Evolutionary conservation across 2,113 vertebrate genomes (phyloP).

Genomic region (Petroica traversi): DNA sequence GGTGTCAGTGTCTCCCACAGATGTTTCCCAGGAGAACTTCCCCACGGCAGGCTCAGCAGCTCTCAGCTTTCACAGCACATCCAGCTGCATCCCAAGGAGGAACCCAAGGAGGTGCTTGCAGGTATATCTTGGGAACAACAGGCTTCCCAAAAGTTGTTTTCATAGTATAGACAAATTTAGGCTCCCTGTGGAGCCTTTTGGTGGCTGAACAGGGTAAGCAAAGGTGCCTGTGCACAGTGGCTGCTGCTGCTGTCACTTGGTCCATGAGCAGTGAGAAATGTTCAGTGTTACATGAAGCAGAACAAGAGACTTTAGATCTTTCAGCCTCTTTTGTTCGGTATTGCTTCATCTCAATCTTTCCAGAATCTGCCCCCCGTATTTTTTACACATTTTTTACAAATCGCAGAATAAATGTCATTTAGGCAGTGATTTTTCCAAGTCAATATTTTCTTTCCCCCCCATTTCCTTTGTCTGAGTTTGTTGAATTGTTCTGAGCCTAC

Average conservation of each 20-base stretch:
- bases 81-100: not conserved
- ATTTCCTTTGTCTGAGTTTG: not conserved
- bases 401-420: not conserved
- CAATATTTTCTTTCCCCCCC: not conserved
- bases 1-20: not conserved
- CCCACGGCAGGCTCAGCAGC: fast-evolving
- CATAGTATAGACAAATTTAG: not conserved
- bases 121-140: not conserved
- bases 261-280: not conserved
- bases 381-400: not conserved
- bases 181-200: not conserved
- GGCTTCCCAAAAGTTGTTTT: not conserved
- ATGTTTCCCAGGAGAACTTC: constrained; percentile 12
- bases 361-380: not conserved
- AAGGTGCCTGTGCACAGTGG: not conserved
- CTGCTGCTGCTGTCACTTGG: not conserved
- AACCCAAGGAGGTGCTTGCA: not conserved
- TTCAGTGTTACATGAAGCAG: not conserved
- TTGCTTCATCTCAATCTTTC: not conserved
- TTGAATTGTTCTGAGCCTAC: not conserved
- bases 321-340: not conserved
- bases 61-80: not conserved
- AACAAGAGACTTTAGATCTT: not conserved
- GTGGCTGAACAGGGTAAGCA: not conserved
- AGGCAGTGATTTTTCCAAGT: not conserved